Evolutionary conservation across 2,888 invertebrate genomes (phyloP).

Genomic region (Amphipoea lucens): DNA sequence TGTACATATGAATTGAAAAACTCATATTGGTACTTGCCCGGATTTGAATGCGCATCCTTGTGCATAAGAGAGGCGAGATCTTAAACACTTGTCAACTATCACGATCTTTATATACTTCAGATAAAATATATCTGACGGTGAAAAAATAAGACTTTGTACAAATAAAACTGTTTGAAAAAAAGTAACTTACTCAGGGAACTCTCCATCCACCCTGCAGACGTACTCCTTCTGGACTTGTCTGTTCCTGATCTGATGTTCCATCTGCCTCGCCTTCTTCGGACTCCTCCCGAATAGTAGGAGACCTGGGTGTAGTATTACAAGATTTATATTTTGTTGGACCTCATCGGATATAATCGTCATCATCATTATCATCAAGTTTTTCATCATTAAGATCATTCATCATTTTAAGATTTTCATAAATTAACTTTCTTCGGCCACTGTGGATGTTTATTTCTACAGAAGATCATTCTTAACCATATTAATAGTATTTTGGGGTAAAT

Average conservation of each 20-base stretch:
- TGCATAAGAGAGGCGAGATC: background rate
- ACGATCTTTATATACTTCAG: background rate
- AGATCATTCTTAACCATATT: too few species aligned
- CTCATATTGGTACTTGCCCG: too few species aligned
- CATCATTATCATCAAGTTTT: too few species aligned
- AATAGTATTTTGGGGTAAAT: background rate
- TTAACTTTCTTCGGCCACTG: background rate
- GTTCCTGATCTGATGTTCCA: slow-evolving; percentile 98
- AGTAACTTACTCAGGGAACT: slow-evolving; percentile 95
- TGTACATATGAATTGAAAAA: too few species aligned
- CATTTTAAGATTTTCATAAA: background rate
- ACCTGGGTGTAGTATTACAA: slow-evolving; percentile 79
- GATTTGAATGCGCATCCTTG: too few species aligned
- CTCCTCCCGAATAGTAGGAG: slow-evolving; percentile 97
- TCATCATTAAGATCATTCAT: background rate
- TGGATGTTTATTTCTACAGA: background rate
- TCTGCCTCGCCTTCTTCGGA: slow-evolving; percentile 97
- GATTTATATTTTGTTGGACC: background rate
- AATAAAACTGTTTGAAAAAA: background rate
- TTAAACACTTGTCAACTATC: background rate
- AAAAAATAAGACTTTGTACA: background rate
- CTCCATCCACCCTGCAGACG: slow-evolving; percentile 98
- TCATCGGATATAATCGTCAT: too few species aligned
- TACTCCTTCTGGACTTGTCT: slow-evolving; percentile 98
- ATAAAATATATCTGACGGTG: background rate